Conservation (phyloP, 2,113 vertebrate species). For the Osmerus mordax region DNA sequence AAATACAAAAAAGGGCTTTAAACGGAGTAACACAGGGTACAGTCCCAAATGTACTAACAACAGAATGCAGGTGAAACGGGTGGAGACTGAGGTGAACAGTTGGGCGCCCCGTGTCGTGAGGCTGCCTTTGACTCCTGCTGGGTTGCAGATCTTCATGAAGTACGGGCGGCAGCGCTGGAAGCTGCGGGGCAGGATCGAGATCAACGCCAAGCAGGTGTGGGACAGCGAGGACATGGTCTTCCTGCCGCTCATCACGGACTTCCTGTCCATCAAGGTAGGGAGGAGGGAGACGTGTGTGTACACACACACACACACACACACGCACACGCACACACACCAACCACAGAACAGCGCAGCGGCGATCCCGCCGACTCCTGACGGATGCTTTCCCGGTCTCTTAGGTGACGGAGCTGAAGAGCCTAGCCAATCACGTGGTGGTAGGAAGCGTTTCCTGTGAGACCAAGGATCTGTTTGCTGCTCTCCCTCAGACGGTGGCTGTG, state of each 20-base stretch:
- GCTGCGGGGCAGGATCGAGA: slow-evolving; percentile 88
- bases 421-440: slow-evolving; percentile 93
- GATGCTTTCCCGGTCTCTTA: slow-evolving; percentile 52
- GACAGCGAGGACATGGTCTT: slow-evolving; percentile 94
- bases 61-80: too few relatives aligned
- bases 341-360: neutral
- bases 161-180: slow-evolving; percentile 95
- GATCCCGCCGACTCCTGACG: too few relatives aligned
- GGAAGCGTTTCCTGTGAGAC: slow-evolving; percentile 95
- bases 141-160: slow-evolving; percentile 88
- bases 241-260: slow-evolving; percentile 89
- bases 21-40: too few relatives aligned
- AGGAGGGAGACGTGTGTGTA: neutral
- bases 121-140: neutral
- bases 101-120: too few relatives aligned
- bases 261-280: slow-evolving; percentile 92
- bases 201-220: slow-evolving; percentile 93
- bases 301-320: neutral
- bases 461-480: slow-evolving; percentile 90
- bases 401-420: slow-evolving; percentile 93
- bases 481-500: slow-evolving; percentile 91
- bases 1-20: too few relatives aligned
- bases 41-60: too few relatives aligned
- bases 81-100: too few relatives aligned
- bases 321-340: neutral